Percentiles rank a stretch among this genome's conserved stretches.
Evolutionary conservation across 2,797 vertebrate species (phyloP).

Genomic region (Scolopax bukidnonensis): DNA sequence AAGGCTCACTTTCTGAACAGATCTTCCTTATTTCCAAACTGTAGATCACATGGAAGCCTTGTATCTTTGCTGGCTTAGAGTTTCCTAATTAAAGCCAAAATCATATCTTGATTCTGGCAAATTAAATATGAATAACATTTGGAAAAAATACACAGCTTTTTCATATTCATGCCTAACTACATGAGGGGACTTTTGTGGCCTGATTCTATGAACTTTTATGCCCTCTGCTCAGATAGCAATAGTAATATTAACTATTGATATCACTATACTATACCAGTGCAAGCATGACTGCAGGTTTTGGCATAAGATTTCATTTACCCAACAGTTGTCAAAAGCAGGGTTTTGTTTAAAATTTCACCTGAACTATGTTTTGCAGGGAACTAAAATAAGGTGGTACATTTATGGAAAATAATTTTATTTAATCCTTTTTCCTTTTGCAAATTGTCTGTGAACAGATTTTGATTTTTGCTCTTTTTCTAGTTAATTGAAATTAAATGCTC

Average conservation of each 20-base stretch:
- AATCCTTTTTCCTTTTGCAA: constrained; percentile 43
- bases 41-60: constrained; percentile 48
- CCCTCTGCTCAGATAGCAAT: not conserved
- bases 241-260: constrained; percentile 21
- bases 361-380: not conserved
- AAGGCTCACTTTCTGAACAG: constrained; percentile 15
- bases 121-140: constrained; percentile 57
- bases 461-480: constrained; percentile 71
- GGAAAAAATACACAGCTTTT: constrained; percentile 65
- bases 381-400: constrained; percentile 15
- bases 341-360: constrained; percentile 33
- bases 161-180: constrained; percentile 48
- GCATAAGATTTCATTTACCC: not conserved
- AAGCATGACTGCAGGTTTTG: not conserved
- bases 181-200: constrained; percentile 14
- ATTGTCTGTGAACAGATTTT: constrained; percentile 72
- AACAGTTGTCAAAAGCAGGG: not conserved
- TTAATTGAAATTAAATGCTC: constrained; percentile 70
- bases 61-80: constrained; percentile 54
- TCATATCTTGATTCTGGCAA: constrained; percentile 61
- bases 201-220: constrained; percentile 44
- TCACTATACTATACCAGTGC: not conserved
- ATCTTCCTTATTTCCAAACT: constrained; percentile 60
- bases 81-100: constrained; percentile 51
- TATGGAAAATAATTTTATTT: constrained; percentile 18